Conservation (phyloP, 2,797 vertebrate genomes). For the Phrynocephalus vlangalii region DNA sequence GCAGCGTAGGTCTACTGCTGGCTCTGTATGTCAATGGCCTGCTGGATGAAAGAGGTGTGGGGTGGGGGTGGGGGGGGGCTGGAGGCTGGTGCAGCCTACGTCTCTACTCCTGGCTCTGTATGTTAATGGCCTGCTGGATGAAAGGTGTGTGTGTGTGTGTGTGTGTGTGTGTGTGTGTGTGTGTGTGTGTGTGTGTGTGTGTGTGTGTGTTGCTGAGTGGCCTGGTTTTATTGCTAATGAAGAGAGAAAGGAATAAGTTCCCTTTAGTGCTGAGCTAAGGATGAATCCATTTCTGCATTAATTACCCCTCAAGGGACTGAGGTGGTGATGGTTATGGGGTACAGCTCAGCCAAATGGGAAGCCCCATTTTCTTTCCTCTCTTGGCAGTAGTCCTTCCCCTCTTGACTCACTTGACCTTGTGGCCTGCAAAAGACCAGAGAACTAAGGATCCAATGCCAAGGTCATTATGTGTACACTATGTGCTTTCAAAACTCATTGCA, state of each 20-base stretch:
- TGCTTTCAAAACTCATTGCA: background rate
- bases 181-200: background rate
- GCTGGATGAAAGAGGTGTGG: conserved; percentile 26
- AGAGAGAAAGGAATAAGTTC: conserved; percentile 36
- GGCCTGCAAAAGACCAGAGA: background rate
- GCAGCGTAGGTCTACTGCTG: background rate
- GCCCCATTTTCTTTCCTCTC: conserved; percentile 16
- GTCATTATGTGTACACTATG: background rate
- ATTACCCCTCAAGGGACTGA: conserved; percentile 56
- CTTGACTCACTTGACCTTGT: background rate
- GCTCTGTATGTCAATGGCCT: conserved; percentile 13
- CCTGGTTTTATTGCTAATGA: conserved; percentile 42
- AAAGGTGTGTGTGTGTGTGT: no score
- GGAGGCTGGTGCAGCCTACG: no score
- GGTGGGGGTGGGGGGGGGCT: no score
- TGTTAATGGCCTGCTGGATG: no score
- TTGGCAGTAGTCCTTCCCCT: background rate
- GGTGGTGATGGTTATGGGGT: conserved; percentile 17
- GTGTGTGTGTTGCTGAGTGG: background rate
- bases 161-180: background rate
- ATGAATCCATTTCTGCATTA: conserved; percentile 54
- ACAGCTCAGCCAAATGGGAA: conserved; percentile 9
- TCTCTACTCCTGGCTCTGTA: no score
- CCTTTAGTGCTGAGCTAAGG: conserved; percentile 59
- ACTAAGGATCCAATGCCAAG: background rate